phyloP scores from a whole-genome alignment of 2,113 vertebrate species.

The Meriones unguiculatus region DNA sequence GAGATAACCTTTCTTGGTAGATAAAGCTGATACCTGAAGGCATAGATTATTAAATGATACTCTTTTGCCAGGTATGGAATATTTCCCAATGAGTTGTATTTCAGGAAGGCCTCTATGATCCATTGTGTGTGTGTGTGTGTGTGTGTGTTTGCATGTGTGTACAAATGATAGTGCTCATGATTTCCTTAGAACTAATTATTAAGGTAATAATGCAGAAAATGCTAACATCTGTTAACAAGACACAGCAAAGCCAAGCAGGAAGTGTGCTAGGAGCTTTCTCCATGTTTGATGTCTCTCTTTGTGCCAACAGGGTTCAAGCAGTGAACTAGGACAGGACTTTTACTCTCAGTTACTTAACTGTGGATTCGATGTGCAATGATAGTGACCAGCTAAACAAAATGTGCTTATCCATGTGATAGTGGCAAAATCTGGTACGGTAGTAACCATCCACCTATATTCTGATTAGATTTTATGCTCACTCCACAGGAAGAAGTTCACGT shows the following conservation, averaged over 20 bases:
- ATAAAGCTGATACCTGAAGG: not conserved
- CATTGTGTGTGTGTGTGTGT: too few relatives aligned
- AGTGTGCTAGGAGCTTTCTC: not conserved
- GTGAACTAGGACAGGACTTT: not conserved
- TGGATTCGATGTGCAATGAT: not conserved
- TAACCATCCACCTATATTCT: not conserved
- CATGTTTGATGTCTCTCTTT: not conserved
- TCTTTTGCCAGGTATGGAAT: not conserved
- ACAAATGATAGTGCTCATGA: not conserved
- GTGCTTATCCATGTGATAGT: not conserved
- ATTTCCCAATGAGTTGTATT: not conserved
- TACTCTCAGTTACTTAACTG: not conserved
- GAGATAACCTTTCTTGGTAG: not conserved
- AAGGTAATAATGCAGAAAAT: not conserved
- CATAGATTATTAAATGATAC: not conserved
- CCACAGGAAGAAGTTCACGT: too few relatives aligned
- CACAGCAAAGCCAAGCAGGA: not conserved
- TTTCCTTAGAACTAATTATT: not conserved
- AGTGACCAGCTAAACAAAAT: not conserved
- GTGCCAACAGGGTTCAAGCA: not conserved
- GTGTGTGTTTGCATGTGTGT: not conserved
- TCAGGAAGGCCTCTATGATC: too few relatives aligned
- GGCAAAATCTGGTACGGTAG: not conserved
- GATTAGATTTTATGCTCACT: not conserved
- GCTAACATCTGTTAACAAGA: not conserved